phyloP scores from a whole-genome alignment of 2,113 vertebrate species.

The Tinamus guttatus region DNA sequence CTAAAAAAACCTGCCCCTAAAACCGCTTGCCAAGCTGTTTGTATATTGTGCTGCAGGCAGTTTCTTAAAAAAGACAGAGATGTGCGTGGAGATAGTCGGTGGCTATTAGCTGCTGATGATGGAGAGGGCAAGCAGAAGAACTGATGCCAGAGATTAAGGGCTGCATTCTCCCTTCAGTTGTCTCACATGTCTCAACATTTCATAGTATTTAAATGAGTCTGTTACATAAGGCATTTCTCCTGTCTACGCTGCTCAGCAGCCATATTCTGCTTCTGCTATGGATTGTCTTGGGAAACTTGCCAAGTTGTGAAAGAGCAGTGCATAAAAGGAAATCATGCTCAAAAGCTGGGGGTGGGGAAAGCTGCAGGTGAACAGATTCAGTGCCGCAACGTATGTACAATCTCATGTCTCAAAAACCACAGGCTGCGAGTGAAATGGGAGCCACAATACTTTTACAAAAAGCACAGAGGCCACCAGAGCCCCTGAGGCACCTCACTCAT shows the following conservation, averaged over 20 bases:
- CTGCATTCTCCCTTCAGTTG: conserved; percentile 43
- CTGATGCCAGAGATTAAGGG: conserved; percentile 35
- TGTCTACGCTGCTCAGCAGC: neutral
- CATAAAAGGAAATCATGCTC: conserved; percentile 57
- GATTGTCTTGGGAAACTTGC: conserved; percentile 62
- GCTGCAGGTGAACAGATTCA: conserved; percentile 50
- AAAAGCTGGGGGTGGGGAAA: conserved; percentile 39
- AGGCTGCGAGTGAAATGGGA: neutral
- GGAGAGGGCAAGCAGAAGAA: conserved; percentile 32
- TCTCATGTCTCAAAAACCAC: neutral
- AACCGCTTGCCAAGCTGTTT: conserved; percentile 33
- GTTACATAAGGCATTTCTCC: conserved; percentile 30
- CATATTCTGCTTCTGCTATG: conserved; percentile 57
- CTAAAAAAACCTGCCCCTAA: neutral
- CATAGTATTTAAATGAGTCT: conserved; percentile 33
- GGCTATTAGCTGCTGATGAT: conserved; percentile 26
- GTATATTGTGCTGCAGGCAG: conserved; percentile 52
- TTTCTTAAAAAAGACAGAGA: conserved; percentile 52
- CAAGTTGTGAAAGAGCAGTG: conserved; percentile 61
- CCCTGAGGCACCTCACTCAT: neutral
- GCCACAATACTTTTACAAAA: neutral
- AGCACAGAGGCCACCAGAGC: neutral
- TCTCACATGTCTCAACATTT: conserved; percentile 26
- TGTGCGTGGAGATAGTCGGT: conserved; percentile 27
- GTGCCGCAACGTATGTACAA: neutral